These are phyloP conservation scores for Leptinotarsa juncta DNA, from an alignment of 2,888 invertebrate genomes.

Conservation along the genomic window DNA sequence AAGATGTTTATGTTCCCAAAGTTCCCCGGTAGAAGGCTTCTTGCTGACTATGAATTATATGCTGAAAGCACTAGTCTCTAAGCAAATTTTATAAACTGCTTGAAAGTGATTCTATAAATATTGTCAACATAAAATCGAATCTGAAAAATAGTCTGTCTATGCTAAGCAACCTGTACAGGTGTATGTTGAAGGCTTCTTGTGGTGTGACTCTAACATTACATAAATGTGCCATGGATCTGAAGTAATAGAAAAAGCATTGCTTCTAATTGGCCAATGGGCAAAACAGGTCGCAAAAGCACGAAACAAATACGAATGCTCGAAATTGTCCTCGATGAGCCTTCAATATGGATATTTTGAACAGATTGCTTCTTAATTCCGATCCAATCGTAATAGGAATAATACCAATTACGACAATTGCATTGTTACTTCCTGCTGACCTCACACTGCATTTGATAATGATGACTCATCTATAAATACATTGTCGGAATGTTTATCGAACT, in stretches of 20 bases:
- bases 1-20: no score
- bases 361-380: conserved; percentile 23
- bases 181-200: no score
- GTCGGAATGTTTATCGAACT: background rate
- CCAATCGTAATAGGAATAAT: conserved; percentile 12
- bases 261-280: background rate
- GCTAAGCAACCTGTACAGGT: no score
- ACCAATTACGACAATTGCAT: conserved; percentile 7
- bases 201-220: no score
- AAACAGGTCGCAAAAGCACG: background rate
- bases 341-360: conserved; percentile 10
- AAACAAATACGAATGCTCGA: conserved; percentile 1
- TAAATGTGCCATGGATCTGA: background rate
- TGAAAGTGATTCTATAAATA: no score
- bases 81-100: no score
- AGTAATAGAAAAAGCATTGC: background rate
- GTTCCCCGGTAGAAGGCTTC: no score
- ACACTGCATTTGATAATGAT: background rate
- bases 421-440: background rate
- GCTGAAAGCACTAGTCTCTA: no score
- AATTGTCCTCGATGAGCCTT: background rate
- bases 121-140: no score
- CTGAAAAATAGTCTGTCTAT: no score
- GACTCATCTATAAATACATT: background rate
- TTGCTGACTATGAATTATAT: no score